phyloP scores from a whole-genome alignment of 2,797 vertebrate genomes.

The Phataginus tricuspis region DNA sequence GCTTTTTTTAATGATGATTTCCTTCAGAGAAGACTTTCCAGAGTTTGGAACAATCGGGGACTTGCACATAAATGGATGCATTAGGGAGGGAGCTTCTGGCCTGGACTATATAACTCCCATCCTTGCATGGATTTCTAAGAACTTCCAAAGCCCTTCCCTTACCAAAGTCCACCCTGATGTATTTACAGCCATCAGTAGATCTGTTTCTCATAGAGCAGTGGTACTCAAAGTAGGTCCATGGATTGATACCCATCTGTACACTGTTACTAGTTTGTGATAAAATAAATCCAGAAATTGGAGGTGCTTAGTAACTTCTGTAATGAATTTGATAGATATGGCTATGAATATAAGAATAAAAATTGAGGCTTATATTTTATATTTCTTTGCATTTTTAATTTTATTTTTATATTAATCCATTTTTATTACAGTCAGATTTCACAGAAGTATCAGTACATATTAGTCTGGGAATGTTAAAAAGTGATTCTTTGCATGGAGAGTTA shows the following conservation, averaged over 20 bases:
- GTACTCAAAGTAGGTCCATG: neutral
- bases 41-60: neutral
- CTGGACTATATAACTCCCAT: neutral
- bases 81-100: neutral
- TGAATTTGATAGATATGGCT: neutral
- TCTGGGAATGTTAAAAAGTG: neutral
- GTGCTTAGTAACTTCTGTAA: neutral
- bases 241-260: neutral
- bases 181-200: neutral
- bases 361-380: neutral
- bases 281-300: neutral
- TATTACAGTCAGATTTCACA: neutral
- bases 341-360: slow-evolving; percentile 6
- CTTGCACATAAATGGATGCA: neutral
- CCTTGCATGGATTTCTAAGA: neutral
- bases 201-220: neutral
- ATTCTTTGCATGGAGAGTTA: neutral
- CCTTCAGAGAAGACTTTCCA: neutral
- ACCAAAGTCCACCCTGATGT: neutral
- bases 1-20: neutral
- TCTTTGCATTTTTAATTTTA: slow-evolving; percentile 12
- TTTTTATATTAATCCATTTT: neutral
- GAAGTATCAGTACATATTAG: neutral
- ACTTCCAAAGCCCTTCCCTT: neutral
- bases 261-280: neutral